A percentile compares a stretch with the other conserved stretches of the same genome.
Evolutionary conservation across 2,113 vertebrate species (phyloP).

Genomic region (Hippocampus zosterae): DNA sequence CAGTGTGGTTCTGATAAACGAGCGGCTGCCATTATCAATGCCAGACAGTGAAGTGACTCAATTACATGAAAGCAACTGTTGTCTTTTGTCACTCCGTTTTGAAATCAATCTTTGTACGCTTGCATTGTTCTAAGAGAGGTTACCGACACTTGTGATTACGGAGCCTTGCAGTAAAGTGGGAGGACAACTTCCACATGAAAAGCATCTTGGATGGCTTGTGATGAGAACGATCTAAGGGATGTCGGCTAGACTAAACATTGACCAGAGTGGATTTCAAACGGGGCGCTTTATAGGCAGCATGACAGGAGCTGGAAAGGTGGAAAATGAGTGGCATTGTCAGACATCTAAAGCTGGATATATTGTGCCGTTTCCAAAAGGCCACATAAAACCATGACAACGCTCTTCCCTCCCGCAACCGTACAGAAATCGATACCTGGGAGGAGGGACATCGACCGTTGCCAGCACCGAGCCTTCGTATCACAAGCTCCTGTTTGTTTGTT

Average conservation of each 20-base stretch:
- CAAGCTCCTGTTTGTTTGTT: slow-evolving; percentile 28
- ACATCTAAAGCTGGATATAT: slow-evolving; percentile 58
- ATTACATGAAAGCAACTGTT: not conserved
- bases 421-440: slow-evolving; percentile 64
- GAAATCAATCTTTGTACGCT: not conserved
- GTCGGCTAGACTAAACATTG: slow-evolving; percentile 72
- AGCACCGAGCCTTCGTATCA: slow-evolving; percentile 24
- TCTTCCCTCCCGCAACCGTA: slow-evolving; percentile 53
- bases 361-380: slow-evolving; percentile 69
- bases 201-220: slow-evolving; percentile 41
- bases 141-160: slow-evolving; percentile 4
- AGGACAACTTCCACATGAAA: slow-evolving; percentile 38
- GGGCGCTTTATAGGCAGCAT: slow-evolving; percentile 48
- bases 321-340: slow-evolving; percentile 54
- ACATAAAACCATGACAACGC: slow-evolving; percentile 62
- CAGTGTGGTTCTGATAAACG: not conserved
- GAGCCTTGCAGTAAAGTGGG: slow-evolving; percentile 13
- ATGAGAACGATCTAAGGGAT: slow-evolving; percentile 64
- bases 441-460: slow-evolving; percentile 42
- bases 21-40: not conserved
- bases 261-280: slow-evolving; percentile 60
- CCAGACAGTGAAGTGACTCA: not conserved
- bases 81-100: not conserved
- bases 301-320: slow-evolving; percentile 43
- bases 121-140: not conserved